Base-by-base conservation (phyloP, 2,888 invertebrate genomes). In the Litoditis marina region DNA sequence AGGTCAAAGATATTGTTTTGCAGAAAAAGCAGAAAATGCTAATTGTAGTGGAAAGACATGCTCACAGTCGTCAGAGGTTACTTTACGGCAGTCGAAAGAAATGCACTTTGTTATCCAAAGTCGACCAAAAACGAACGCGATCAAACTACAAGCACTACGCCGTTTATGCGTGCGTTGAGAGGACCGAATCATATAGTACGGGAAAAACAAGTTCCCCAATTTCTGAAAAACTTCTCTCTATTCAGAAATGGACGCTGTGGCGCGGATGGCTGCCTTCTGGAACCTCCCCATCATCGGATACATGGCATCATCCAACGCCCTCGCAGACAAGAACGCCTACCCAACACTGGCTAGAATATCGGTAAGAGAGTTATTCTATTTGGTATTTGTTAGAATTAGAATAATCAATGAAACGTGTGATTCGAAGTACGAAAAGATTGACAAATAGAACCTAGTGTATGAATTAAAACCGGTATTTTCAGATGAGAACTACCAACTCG, bases 231-330 rank as follows among this genome's bases (percentile, higher is more conserved):
- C 19, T 30, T 8, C 58, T 11, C 11, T 16, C 46, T 32, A 32
- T 58, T 30, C 57, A 72, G 79, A 79, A 67, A 71, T 79, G 68
- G 80, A 80, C 32, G 80, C 80, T 19, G 80, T 80, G 6, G 80
- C 78, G 27, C 65, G 79, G 51, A 80, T 80, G 80, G 76, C 78
- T n/a, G 71, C 77, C 1, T 79, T 77, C 59, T 80, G 80, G 80
- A 81, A 80, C 52, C 72, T 80, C 52, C 79, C 80, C 7, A 77
- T 78, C 31, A 77, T 80, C 49, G 76, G 78, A 1, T 80, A 80
- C 58, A 81, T 81, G 80, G 76, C 77, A 3, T 66, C 76, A 22
- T 71, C 77, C 11, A 72, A 72, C 51, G 39, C 69, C 32, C 53
- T 74, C 46, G 66, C 71, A 28, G 74, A 79, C 56, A 71, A 76